A percentile compares a stretch with the other conserved stretches of the same genome.
These are phyloP conservation scores for Pristionchus maxplancki DNA, from an alignment of 2,888 invertebrate species.

Conservation along the genomic window DNA sequence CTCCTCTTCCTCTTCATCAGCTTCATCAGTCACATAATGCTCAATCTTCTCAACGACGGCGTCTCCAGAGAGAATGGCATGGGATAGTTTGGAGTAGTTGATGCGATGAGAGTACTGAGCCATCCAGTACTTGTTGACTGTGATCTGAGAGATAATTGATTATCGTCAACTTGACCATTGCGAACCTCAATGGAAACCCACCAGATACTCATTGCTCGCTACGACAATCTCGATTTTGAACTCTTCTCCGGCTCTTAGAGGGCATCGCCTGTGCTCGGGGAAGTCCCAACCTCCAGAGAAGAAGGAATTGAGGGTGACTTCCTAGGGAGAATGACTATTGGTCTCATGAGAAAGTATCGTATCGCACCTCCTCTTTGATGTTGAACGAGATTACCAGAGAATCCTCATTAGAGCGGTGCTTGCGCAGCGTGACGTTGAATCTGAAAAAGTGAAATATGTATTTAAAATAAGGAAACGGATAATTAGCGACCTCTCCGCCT, in stretches of 20 bases:
- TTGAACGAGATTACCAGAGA: not conserved
- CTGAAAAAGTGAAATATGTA: not conserved
- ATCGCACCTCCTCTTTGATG: not conserved
- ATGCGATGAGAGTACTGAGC: not conserved
- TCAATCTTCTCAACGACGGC: not conserved
- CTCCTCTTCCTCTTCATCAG: not conserved
- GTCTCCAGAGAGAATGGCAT: not conserved
- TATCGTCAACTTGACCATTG: no score
- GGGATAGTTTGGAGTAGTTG: not conserved
- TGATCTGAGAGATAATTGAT: not conserved
- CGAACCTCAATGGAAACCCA: not conserved
- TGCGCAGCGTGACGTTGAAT: not conserved
- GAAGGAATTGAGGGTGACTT: not conserved
- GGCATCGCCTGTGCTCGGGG: not conserved
- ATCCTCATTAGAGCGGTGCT: not conserved
- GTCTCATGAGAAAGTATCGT: not conserved
- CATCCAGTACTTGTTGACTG: not conserved
- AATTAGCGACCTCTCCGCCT: not conserved
- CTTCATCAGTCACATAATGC: not conserved
- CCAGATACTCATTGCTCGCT: not conserved
- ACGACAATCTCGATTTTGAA: not conserved
- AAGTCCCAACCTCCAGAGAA: not conserved
- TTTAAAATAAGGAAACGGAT: not conserved
- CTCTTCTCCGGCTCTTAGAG: not conserved
- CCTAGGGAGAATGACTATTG: no score